A percentile compares a stretch with the other conserved stretches of the same genome.
Conservation (phyloP, 2,888 invertebrate genomes). For the Epinotia ramella region DNA sequence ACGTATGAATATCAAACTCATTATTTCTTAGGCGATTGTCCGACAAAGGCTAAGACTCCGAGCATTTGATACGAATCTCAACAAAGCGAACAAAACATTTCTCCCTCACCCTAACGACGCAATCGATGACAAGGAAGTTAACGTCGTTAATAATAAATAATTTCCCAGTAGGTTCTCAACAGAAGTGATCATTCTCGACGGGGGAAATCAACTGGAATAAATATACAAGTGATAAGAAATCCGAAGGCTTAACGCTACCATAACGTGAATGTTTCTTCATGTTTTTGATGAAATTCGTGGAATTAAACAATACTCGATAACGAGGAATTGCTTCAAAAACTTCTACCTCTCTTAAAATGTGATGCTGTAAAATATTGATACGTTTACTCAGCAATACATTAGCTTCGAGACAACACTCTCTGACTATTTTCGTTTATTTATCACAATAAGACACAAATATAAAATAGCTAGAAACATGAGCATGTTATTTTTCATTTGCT, state of each 20-base stretch:
- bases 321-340: too few species aligned
- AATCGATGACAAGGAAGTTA: conserved; percentile 35
- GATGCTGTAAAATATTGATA: too few species aligned
- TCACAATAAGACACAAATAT: too few species aligned
- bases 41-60: conserved; percentile 23
- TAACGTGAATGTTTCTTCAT: not conserved
- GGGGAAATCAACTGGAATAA: conserved; percentile 58
- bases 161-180: conserved; percentile 56
- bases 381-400: too few species aligned
- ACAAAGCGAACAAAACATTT: conserved; percentile 28
- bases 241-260: not conserved
- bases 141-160: conserved; percentile 54
- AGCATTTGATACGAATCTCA: conserved; percentile 12
- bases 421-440: too few species aligned
- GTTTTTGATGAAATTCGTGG: not conserved
- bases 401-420: too few species aligned
- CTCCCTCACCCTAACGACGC: conserved; percentile 26
- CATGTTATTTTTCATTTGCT: too few species aligned
- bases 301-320: too few species aligned
- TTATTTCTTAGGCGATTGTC: conserved; percentile 12
- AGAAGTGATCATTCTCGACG: conserved; percentile 56
- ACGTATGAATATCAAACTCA: not conserved
- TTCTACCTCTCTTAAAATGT: too few species aligned
- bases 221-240: conserved; percentile 51
- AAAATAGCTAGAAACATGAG: too few species aligned